Conservation (phyloP, 2,797 vertebrate species). For the Emys orbicularis region DNA sequence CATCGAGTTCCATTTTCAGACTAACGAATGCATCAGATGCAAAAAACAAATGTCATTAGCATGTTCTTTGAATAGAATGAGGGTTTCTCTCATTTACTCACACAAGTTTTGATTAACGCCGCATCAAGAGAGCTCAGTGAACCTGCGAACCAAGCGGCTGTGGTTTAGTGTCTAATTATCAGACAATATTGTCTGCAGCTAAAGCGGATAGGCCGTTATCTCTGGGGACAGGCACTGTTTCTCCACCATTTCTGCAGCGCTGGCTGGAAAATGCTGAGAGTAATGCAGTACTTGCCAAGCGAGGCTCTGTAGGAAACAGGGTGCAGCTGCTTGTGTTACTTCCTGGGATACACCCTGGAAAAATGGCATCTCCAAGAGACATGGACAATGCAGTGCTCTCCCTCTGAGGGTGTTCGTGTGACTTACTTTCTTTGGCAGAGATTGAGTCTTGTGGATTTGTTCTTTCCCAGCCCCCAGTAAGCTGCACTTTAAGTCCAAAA, state of each 20-base stretch:
- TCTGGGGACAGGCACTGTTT: neutral
- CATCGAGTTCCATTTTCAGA: conserved; percentile 5
- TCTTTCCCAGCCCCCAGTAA: neutral
- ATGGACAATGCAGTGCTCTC: neutral
- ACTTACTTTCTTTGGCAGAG: neutral
- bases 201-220: neutral
- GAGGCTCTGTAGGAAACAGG: neutral
- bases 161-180: neutral
- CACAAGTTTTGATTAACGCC: neutral
- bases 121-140: neutral
- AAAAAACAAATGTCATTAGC: neutral
- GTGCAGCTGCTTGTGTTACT: neutral
- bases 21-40: neutral
- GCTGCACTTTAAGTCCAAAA: rapidly evolving
- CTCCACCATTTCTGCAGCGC: neutral
- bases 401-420: neutral
- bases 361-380: neutral
- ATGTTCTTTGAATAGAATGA: neutral
- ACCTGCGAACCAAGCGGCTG: neutral
- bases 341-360: neutral
- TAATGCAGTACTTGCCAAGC: neutral
- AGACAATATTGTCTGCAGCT: neutral
- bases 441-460: neutral
- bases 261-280: neutral
- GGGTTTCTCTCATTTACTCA: neutral